phyloP scores from a whole-genome alignment of 2,797 vertebrate genomes.

The Streptopelia turtur region DNA sequence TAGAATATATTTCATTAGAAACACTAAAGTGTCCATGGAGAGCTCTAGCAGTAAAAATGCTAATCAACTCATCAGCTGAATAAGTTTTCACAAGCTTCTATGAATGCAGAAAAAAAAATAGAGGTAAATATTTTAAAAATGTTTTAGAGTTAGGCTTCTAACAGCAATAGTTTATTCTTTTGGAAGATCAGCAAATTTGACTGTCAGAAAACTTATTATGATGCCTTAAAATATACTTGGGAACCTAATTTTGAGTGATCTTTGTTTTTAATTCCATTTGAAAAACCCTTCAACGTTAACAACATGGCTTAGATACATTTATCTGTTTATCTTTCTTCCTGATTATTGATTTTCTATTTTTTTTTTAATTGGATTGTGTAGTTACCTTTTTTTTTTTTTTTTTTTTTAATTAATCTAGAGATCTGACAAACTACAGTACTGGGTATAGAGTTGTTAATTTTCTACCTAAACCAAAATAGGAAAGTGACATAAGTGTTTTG shows the following conservation, averaged over 20 bases:
- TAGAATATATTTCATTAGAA: neutral
- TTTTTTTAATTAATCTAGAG: too few species aligned
- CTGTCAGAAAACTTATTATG: neutral
- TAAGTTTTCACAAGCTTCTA: neutral
- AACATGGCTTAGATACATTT: neutral
- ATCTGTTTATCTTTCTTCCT: neutral
- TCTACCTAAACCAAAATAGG: neutral
- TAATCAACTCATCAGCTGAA: neutral
- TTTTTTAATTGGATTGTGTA: too few species aligned
- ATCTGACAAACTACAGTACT: neutral
- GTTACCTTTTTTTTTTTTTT: too few species aligned
- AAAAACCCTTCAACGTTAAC: neutral
- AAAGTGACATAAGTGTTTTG: neutral
- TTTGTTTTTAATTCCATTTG: neutral
- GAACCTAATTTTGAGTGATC: neutral
- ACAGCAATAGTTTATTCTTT: neutral
- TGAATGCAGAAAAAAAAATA: neutral
- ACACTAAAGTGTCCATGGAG: neutral
- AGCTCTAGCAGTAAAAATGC: neutral
- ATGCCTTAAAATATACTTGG: neutral
- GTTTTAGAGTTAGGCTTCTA: neutral
- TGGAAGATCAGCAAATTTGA: neutral
- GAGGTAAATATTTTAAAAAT: neutral
- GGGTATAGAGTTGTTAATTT: neutral
- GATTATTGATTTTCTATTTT: too few species aligned